Percentiles rank a stretch among this genome's conserved stretches.
phyloP scores from a whole-genome alignment of 2,888 invertebrate genomes.

The Lymantria monacha region DNA sequence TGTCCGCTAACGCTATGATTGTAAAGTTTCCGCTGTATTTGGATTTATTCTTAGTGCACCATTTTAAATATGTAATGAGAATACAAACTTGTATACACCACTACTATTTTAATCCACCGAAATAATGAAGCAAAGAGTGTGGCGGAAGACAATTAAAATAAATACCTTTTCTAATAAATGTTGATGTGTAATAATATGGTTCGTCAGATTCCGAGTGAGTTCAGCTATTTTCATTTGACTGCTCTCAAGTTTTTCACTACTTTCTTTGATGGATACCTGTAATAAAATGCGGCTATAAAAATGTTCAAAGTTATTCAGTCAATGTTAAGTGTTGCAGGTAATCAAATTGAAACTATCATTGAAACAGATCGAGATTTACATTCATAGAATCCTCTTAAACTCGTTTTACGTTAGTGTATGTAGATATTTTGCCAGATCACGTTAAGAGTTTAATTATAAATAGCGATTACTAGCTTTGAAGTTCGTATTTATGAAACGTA shows the following conservation, averaged over 20 bases:
- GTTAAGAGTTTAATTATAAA: too few relatives aligned
- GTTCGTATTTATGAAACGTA: too few relatives aligned
- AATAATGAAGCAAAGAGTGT: too few relatives aligned
- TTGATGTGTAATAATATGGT: constrained; percentile 59
- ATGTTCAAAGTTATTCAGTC: not conserved
- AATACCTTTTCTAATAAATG: constrained; percentile 70
- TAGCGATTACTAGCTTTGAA: too few relatives aligned
- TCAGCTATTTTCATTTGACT: constrained; percentile 64
- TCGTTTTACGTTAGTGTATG: too few relatives aligned
- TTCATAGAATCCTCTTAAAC: not conserved
- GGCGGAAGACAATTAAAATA: not conserved
- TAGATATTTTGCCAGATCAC: too few relatives aligned
- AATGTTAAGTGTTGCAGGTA: not conserved
- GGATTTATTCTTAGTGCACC: too few relatives aligned
- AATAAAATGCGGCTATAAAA: constrained; percentile 28
- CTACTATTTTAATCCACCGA: too few relatives aligned
- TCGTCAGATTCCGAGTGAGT: constrained; percentile 66
- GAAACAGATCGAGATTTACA: not conserved
- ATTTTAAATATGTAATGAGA: too few relatives aligned
- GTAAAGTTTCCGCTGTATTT: too few relatives aligned
- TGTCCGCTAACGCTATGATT: too few relatives aligned
- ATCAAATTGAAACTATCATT: not conserved
- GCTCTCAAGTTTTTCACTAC: constrained; percentile 63
- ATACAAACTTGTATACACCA: too few relatives aligned
- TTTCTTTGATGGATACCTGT: constrained; percentile 72